Percentiles rank a stretch among this genome's conserved stretches.
phyloP scores from a whole-genome alignment of 2,113 vertebrate genomes.

The Pachycephala philippinensis region DNA sequence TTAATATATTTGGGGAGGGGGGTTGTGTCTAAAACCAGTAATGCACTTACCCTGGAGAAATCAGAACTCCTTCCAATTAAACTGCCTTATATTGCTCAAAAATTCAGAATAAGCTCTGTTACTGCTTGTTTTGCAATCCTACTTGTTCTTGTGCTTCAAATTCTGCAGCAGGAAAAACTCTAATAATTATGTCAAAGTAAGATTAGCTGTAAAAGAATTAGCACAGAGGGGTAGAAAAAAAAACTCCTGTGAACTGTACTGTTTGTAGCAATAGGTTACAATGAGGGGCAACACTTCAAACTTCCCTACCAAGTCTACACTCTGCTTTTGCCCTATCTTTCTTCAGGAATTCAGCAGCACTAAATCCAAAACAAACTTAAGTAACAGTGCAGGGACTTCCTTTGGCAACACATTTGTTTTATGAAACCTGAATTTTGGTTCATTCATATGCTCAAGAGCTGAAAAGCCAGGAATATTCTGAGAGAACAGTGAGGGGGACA shows the following conservation, averaged over 20 bases:
- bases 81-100: not conserved
- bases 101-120: not conserved
- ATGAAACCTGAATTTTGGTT: not conserved
- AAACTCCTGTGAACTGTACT: not conserved
- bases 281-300: not conserved
- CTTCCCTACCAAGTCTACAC: not conserved
- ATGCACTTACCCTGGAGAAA: not conserved
- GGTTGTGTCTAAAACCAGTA: not conserved
- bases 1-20: not conserved
- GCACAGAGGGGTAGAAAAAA: not conserved
- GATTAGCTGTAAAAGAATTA: conserved; percentile 34
- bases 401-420: not conserved
- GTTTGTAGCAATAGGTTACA: not conserved
- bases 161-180: not conserved
- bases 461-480: not conserved
- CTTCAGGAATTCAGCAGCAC: not conserved
- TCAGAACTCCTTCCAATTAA: not conserved
- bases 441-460: not conserved
- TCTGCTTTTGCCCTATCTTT: not conserved
- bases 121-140: conserved; percentile 8
- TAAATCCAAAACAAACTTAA: not conserved
- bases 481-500: not conserved
- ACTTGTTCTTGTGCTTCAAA: conserved; percentile 11
- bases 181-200: conserved; percentile 28
- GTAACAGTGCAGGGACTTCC: not conserved